phyloP scores from a whole-genome alignment of 2,113 vertebrate species.

The Pholis gunnellus region DNA sequence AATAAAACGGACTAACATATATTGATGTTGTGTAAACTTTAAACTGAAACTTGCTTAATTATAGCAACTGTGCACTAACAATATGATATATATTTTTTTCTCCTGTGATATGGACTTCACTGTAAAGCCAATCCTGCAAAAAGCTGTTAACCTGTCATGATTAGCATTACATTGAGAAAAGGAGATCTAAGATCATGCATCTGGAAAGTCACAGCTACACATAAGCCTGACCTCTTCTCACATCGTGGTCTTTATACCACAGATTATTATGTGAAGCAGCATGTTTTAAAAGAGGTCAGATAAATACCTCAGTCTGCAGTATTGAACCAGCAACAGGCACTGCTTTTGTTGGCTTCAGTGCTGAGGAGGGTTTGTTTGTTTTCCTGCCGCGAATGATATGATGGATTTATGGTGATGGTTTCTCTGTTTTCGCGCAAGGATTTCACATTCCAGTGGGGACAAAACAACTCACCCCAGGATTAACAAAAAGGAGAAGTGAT shows the following conservation, averaged over 20 bases:
- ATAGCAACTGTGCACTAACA: neutral
- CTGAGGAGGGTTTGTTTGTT: conserved; percentile 50
- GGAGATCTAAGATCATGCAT: neutral
- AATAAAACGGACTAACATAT: neutral
- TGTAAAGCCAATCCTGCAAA: neutral
- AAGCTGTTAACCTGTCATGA: neutral
- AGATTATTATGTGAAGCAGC: neutral
- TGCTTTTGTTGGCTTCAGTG: conserved; percentile 59
- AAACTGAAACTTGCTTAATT: neutral
- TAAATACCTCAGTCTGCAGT: neutral
- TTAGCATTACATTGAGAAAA: neutral
- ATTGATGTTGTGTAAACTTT: conserved; percentile 1
- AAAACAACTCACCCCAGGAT: conserved; percentile 31
- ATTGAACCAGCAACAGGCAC: conserved; percentile 29
- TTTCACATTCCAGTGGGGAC: conserved; percentile 46
- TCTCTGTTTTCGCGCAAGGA: conserved; percentile 35
- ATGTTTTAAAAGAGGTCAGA: neutral
- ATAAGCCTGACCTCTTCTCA: neutral
- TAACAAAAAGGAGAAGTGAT: neutral
- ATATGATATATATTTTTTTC: no score
- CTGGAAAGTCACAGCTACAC: neutral
- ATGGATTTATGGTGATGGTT: conserved; percentile 63
- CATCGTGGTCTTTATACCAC: neutral
- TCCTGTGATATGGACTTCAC: neutral
- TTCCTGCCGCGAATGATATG: conserved; percentile 43